These are phyloP conservation scores for Mycetomoellerius zeteki DNA, from an alignment of 1,140 invertebrate species.

Conservation along the genomic window DNA sequence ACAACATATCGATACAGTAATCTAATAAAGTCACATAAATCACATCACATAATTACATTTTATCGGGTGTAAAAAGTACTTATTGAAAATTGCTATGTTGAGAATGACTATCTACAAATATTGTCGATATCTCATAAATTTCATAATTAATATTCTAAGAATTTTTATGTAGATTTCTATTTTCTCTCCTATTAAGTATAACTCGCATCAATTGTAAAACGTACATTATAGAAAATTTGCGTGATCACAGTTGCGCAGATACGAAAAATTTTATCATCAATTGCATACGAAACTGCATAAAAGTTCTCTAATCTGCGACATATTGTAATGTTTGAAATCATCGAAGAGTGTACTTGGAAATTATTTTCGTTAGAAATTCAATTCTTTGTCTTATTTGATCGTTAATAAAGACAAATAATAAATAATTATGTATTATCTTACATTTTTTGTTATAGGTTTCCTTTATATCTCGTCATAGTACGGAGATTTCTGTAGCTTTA, in stretches of 20 bases:
- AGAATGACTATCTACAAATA: constrained; percentile 35
- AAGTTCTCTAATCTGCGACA: constrained; percentile 4
- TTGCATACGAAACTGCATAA: not conserved
- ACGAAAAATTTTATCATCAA: constrained; percentile 40
- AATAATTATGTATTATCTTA: constrained; percentile 37
- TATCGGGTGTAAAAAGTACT: not conserved
- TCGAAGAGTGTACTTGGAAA: not conserved
- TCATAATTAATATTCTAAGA: not conserved
- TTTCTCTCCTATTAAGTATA: not conserved
- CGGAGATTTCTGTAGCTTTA: constrained; percentile 66
- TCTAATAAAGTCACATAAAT: constrained; percentile 31
- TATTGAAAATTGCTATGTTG: not conserved
- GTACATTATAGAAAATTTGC: constrained; percentile 16
- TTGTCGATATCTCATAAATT: constrained; percentile 13
- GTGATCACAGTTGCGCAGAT: constrained; percentile 29
- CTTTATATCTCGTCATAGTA: constrained; percentile 79
- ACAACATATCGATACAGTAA: constrained; percentile 19
- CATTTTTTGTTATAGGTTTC: constrained; percentile 11
- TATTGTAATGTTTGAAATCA: not conserved
- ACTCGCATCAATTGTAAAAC: constrained; percentile 19
- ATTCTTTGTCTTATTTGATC: not conserved
- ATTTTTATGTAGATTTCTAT: constrained; percentile 16
- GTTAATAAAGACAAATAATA: constrained; percentile 8
- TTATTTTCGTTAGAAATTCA: not conserved
- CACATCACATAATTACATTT: constrained; percentile 23